These are phyloP conservation scores for Myotis vivesi DNA, from an alignment of 2,797 vertebrate genomes.

Conservation along the genomic window DNA sequence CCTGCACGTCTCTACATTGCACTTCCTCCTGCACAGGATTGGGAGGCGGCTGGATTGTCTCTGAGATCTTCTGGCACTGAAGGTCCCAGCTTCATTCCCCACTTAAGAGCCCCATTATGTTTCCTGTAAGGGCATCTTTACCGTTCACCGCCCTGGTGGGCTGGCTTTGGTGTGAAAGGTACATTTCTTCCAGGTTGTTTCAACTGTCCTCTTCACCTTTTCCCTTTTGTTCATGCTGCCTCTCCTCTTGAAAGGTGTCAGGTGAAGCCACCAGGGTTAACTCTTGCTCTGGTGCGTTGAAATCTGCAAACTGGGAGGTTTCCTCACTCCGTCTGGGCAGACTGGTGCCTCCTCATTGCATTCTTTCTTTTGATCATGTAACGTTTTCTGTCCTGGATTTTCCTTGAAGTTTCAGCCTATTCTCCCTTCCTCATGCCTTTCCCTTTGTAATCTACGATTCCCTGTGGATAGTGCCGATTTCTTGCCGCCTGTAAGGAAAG, in stretches of 20 bases:
- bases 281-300: background rate
- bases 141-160: background rate
- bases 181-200: background rate
- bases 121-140: background rate
- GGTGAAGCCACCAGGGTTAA: background rate
- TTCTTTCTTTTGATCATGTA: background rate
- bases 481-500: background rate
- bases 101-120: background rate
- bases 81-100: background rate
- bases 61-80: background rate
- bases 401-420: background rate
- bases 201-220: background rate
- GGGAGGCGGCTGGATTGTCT: background rate
- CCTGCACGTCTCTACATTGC: background rate
- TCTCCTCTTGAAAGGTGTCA: background rate
- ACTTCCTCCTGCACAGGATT: background rate
- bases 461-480: background rate
- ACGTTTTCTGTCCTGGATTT: background rate
- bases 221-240: background rate
- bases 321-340: fast-evolving
- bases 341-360: background rate
- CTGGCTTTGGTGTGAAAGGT: background rate
- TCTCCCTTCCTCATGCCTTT: background rate
- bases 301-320: background rate
- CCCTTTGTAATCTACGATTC: background rate